These are phyloP conservation scores for Eristalinus aeneus DNA, from an alignment of 2,888 invertebrate species.

Conservation along the genomic window DNA sequence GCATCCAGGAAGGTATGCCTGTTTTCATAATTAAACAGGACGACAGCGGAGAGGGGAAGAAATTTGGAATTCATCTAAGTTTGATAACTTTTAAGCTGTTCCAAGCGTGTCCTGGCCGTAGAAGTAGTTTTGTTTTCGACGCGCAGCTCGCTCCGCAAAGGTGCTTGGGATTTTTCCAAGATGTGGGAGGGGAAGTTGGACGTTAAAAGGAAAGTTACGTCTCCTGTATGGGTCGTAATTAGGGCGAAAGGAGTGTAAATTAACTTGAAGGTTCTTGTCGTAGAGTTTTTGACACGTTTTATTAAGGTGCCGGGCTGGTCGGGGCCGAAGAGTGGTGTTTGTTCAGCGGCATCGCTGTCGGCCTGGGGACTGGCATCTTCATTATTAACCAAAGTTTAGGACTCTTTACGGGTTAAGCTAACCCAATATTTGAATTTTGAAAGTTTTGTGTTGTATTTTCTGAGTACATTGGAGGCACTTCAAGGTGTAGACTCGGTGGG, in stretches of 20 bases:
- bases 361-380: neutral
- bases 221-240: conserved; percentile 45
- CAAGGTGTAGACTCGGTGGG: neutral
- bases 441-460: neutral
- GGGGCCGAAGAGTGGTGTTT: neutral
- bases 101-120: conserved; percentile 39
- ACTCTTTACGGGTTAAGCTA: neutral
- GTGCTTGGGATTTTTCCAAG: conserved; percentile 34
- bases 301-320: neutral
- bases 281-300: conserved; percentile 56
- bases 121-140: conserved; percentile 15
- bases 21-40: conserved; percentile 58
- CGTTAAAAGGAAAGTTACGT: conserved; percentile 49
- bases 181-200: neutral
- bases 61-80: conserved; percentile 59
- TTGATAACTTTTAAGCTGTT: conserved; percentile 59
- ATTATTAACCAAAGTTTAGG: neutral
- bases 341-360: neutral
- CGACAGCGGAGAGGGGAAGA: neutral
- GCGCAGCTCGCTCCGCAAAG: neutral
- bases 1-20: neutral
- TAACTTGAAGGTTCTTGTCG: conserved; percentile 38
- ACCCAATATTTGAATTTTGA: neutral
- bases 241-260: conserved; percentile 44
- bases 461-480: neutral